Evolutionary conservation across 2,797 vertebrate genomes (phyloP).

Genomic region (Lacerta viridis): DNA sequence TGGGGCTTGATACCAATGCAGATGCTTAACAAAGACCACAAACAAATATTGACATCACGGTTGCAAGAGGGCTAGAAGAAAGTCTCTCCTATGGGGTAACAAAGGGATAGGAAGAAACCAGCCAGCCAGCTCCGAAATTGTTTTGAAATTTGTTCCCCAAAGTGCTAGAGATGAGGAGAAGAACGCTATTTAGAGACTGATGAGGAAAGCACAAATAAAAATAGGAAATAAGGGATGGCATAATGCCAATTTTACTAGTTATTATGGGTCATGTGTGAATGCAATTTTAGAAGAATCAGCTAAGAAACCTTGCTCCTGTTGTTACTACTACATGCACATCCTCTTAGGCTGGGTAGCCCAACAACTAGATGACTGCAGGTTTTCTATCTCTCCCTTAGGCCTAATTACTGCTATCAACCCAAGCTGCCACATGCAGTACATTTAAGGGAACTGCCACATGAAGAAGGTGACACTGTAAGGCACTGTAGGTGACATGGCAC

Average conservation of each 20-base stretch:
- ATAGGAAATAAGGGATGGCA: neutral
- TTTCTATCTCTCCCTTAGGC: neutral
- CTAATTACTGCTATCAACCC: neutral
- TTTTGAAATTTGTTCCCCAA: neutral
- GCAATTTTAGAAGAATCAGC: neutral
- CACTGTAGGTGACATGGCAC: neutral
- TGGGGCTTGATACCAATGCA: conserved; percentile 26
- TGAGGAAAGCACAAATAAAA: neutral
- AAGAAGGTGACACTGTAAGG: neutral
- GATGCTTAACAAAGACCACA: fast-evolving
- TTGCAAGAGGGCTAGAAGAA: neutral
- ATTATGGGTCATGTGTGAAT: neutral
- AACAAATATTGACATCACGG: neutral
- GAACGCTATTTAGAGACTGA: neutral
- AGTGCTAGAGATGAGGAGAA: neutral
- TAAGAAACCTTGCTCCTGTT: neutral
- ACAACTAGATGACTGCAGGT: neutral
- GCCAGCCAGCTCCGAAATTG: conserved; percentile 14
- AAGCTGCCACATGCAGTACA: neutral
- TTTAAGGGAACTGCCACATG: neutral
- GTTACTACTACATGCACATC: no score
- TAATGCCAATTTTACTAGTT: neutral
- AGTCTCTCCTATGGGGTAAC: neutral
- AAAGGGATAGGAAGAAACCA: neutral
- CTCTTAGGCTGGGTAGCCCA: neutral